Conservation (phyloP, 1,140 invertebrate genomes). For the Diabrotica undecimpunctata region DNA sequence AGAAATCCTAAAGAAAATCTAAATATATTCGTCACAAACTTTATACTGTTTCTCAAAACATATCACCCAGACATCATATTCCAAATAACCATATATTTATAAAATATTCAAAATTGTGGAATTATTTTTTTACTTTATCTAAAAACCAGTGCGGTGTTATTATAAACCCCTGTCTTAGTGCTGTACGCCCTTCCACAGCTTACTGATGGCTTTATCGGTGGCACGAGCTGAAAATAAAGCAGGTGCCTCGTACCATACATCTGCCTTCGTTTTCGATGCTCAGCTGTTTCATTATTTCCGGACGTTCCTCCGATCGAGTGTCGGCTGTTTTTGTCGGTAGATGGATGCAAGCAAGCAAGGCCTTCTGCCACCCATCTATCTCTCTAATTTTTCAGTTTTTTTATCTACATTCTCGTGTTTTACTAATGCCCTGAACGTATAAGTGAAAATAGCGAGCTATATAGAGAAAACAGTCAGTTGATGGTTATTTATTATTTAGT, state of each 20-base stretch:
- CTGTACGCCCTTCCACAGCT: not conserved
- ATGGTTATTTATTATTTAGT: too few species aligned
- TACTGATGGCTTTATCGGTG: slow-evolving; percentile 1
- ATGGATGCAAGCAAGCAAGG: not conserved
- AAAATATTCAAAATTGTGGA: too few species aligned
- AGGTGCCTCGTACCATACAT: not conserved
- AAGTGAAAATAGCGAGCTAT: too few species aligned
- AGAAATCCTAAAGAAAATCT: too few species aligned
- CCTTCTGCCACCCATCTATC: not conserved
- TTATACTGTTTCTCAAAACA: too few species aligned
- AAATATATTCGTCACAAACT: too few species aligned
- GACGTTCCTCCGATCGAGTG: not conserved
- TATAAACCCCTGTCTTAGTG: not conserved
- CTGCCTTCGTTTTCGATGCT: slow-evolving; percentile 6
- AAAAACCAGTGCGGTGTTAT: too few species aligned
- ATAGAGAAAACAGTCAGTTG: too few species aligned
- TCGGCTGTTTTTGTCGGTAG: not conserved
- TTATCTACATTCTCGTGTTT: not conserved
- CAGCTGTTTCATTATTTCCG: slow-evolving; percentile 15
- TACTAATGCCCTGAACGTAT: too few species aligned
- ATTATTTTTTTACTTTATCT: too few species aligned
- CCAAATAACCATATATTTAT: too few species aligned
- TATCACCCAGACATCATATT: too few species aligned
- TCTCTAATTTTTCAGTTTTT: not conserved
- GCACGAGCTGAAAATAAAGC: slow-evolving; percentile 9